These are phyloP conservation scores for Asbolus verrucosus DNA, from an alignment of 1,140 invertebrate genomes.

Conservation along the genomic window DNA sequence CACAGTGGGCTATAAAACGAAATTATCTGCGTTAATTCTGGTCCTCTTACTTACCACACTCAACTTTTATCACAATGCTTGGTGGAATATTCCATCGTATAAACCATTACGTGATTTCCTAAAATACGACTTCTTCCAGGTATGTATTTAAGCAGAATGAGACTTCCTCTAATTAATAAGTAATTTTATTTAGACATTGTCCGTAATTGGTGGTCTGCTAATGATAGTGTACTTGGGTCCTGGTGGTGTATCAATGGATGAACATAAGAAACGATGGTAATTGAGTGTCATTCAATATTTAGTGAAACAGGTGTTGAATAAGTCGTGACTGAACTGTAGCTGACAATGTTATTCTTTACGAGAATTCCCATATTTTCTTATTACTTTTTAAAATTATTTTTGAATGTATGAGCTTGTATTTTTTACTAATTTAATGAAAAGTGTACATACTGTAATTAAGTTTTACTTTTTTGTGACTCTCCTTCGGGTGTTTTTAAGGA, in stretches of 20 bases:
- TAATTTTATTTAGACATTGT: constrained; percentile 82
- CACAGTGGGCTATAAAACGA: constrained; percentile 98
- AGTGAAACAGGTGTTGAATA: constrained; percentile 15
- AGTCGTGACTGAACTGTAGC: constrained; percentile 39
- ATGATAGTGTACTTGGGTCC: constrained; percentile 99
- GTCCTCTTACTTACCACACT: constrained; percentile 90
- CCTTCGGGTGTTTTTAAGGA: neutral
- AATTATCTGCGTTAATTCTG: constrained; percentile 94
- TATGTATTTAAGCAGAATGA: constrained; percentile 65
- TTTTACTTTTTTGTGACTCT: constrained; percentile 2
- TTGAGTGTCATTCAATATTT: constrained; percentile 29
- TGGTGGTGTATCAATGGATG: constrained; percentile 99
- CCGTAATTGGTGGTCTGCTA: constrained; percentile 98
- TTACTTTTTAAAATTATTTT: constrained; percentile 5
- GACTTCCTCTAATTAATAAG: constrained; percentile 10
- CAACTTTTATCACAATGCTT: constrained; percentile 98
- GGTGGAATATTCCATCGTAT: constrained; percentile 96
- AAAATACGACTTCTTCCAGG: constrained; percentile 99
- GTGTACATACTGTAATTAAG: constrained; percentile 29
- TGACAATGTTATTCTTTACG: constrained; percentile 8
- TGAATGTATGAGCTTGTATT: constrained; percentile 26
- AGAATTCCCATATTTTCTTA: constrained; percentile 18
- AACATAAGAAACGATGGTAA: constrained; percentile 99
- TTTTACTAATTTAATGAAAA: constrained; percentile 32
- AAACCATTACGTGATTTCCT: constrained; percentile 98